These are phyloP conservation scores for Eidolon helvum DNA, from an alignment of 2,113 vertebrate species.

Conservation along the genomic window DNA sequence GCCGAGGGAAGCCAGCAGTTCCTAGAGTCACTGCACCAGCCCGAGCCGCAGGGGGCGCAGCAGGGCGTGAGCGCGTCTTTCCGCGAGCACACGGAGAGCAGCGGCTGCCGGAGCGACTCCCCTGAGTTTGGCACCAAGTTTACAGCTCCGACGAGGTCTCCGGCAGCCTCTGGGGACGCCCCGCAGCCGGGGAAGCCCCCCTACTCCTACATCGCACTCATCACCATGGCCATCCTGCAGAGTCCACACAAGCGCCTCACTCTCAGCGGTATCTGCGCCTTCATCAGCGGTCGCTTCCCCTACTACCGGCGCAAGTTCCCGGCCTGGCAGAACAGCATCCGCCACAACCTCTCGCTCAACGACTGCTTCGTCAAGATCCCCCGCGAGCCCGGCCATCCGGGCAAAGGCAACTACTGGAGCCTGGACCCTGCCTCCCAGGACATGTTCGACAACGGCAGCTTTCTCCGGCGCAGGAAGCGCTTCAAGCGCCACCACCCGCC, in stretches of 20 bases:
- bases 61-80: background rate
- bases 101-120: conserved; percentile 8
- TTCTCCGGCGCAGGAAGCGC: conserved; percentile 92
- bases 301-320: conserved; percentile 93
- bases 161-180: conserved; percentile 44
- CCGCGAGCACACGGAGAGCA: background rate
- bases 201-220: conserved; percentile 94
- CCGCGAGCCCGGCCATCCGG: conserved; percentile 93
- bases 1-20: background rate
- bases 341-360: conserved; percentile 97
- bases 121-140: conserved; percentile 81
- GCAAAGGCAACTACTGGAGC: conserved; percentile 98
- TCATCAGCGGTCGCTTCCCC: conserved; percentile 93
- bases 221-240: conserved; percentile 95
- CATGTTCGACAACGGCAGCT: conserved; percentile 96
- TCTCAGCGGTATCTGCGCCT: conserved; percentile 93
- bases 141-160: background rate
- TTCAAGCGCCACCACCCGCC: conserved; percentile 88
- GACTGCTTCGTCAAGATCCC: conserved; percentile 98
- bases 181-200: conserved; percentile 87
- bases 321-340: conserved; percentile 97
- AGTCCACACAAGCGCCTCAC: conserved; percentile 91
- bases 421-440: conserved; percentile 92
- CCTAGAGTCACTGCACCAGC: background rate
- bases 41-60: background rate